phyloP scores from a whole-genome alignment of 1,140 invertebrate species.

The Cotesia glomerata region DNA sequence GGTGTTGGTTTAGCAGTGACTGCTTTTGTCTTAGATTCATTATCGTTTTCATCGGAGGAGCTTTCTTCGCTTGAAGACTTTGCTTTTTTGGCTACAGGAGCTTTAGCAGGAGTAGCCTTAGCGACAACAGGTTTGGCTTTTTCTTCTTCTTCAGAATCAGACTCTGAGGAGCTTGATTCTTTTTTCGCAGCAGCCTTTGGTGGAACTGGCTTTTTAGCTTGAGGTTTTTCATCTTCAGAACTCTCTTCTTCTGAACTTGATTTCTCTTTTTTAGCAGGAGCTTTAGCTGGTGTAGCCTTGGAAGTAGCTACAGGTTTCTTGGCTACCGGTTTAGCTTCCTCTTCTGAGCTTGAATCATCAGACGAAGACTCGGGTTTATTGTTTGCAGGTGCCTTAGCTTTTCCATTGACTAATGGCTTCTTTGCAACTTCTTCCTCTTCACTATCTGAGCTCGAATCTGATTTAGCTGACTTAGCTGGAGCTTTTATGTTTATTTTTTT shows the following conservation, averaged over 20 bases:
- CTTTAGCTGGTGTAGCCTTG: slow-evolving; percentile 45
- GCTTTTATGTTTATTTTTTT: slow-evolving; percentile 58
- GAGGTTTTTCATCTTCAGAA: slow-evolving; percentile 50
- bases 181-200: slow-evolving; percentile 33
- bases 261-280: slow-evolving; percentile 57
- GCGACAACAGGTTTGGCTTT: slow-evolving; percentile 36
- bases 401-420: slow-evolving; percentile 43
- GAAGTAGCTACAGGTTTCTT: slow-evolving; percentile 8
- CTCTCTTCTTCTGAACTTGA: slow-evolving; percentile 54
- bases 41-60: slow-evolving; percentile 33
- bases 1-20: slow-evolving; percentile 22
- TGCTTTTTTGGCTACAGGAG: slow-evolving; percentile 39
- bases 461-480: slow-evolving; percentile 50
- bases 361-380: slow-evolving; percentile 37
- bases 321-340: slow-evolving; percentile 34
- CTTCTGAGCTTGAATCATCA: slow-evolving; percentile 42
- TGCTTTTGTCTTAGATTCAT: slow-evolving; percentile 34
- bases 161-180: slow-evolving; percentile 40
- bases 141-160: slow-evolving; percentile 47
- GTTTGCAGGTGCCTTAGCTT: slow-evolving; percentile 19
- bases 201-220: slow-evolving; percentile 42
- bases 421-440: slow-evolving; percentile 46
- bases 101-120: slow-evolving; percentile 12
- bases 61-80: slow-evolving; percentile 31
- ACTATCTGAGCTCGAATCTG: slow-evolving; percentile 57